Percentiles rank a stretch among this genome's conserved stretches.
phyloP scores from a whole-genome alignment of 2,888 invertebrate species.

The Polyommatus iphigenia region DNA sequence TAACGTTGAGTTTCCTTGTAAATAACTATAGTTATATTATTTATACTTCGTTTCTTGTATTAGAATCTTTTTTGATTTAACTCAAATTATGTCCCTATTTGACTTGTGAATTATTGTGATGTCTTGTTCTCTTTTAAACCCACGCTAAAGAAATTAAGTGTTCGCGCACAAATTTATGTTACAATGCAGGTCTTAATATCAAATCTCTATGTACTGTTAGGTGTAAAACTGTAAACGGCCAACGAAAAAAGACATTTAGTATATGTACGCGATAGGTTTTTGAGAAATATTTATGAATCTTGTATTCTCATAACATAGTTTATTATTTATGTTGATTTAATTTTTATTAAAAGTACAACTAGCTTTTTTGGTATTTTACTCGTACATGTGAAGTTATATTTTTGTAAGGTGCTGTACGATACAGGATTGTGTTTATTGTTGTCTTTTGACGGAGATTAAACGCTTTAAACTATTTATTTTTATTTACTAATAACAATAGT shows the following conservation, averaged over 20 bases:
- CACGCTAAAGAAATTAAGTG: neutral
- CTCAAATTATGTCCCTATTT: neutral
- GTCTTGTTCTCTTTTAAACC: neutral
- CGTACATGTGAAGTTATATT: conserved; percentile 40
- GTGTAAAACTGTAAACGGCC: neutral
- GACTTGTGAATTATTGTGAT: neutral
- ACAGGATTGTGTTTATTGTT: conserved; percentile 31
- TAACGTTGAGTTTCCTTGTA: neutral
- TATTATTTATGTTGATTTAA: conserved; percentile 32
- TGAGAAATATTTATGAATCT: conserved; percentile 12
- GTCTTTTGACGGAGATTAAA: conserved; percentile 34
- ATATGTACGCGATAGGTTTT: neutral
- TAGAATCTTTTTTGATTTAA: neutral
- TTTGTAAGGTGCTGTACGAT: conserved; percentile 44
- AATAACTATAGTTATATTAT: neutral
- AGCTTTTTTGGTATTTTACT: conserved; percentile 50
- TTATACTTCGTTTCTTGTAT: neutral
- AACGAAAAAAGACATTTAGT: conserved; percentile 15
- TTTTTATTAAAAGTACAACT: conserved; percentile 62
- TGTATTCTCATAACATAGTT: conserved; percentile 41
- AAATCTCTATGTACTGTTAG: neutral
- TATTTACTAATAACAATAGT: conserved; percentile 34
- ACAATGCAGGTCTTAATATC: neutral
- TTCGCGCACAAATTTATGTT: neutral
- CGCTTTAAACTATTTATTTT: conserved; percentile 34